A percentile compares a stretch with the other conserved stretches of the same genome.
Conservation (phyloP, 2,888 invertebrate genomes). For the Noctua comes region DNA sequence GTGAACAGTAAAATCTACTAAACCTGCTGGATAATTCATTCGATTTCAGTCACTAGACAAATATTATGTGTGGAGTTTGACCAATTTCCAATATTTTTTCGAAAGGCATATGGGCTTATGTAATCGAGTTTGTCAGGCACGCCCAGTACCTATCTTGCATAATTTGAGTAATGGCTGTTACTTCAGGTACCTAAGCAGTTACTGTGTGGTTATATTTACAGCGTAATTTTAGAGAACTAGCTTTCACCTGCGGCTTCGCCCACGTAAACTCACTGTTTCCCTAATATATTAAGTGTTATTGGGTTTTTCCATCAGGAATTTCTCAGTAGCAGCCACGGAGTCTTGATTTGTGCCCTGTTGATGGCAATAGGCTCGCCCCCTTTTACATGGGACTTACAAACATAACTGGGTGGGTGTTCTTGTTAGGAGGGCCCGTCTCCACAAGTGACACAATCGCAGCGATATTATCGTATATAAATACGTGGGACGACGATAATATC, state of each 20-base stretch:
- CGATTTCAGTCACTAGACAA: background rate
- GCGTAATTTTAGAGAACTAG: background rate
- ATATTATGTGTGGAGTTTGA: background rate
- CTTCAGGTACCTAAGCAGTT: background rate
- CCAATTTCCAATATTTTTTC: constrained; percentile 2
- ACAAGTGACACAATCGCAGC: no score
- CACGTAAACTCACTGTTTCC: background rate
- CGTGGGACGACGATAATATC: no score
- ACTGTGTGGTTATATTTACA: background rate
- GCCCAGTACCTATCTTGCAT: background rate
- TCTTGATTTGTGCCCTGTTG: no score
- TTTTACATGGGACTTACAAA: no score
- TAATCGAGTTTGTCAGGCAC: constrained; percentile 29
- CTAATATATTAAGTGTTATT: no score
- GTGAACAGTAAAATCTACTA: background rate
- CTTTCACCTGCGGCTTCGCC: background rate
- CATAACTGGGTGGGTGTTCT: no score
- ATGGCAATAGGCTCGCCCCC: no score
- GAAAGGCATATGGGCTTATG: background rate
- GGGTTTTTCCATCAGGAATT: no score
- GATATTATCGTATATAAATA: no score
- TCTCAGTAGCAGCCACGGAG: no score
- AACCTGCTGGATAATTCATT: background rate
- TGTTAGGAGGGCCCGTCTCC: no score
- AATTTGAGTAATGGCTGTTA: constrained; percentile 1